Base-by-base conservation (phyloP, 2,113 vertebrate genomes). In the Prionailurus bengalensis region DNA sequence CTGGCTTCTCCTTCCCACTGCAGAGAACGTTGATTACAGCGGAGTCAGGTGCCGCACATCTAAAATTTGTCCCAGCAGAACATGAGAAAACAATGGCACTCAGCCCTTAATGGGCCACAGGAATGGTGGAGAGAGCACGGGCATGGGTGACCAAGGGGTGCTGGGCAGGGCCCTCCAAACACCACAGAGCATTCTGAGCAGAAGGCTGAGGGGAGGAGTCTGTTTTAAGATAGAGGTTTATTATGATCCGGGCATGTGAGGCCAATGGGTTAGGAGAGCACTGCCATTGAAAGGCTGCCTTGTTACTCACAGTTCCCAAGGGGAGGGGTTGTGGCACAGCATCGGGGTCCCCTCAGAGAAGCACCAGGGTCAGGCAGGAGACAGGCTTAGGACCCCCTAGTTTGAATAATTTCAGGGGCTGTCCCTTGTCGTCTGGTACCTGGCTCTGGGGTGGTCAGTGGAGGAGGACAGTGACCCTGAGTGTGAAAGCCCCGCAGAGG, bases 341-440 rank as follows among this genome's bases (percentile, higher is more conserved):
- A 23, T 29, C 4, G 21, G 4, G 21, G 36, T 19, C 1, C 29
- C 4, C 33, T 0, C 1, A 4, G 33, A 27, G 29, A n/a, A 11
- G 13, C 45, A 1, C 48, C 14, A 25, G 12, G 10, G 4, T 27
- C 9, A 4, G 11, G 23, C 31, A 19, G 33, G 36, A 53, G 15
- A 3, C n/a, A 48, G 33, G 36, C 6, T 63, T 42, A 31, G 27
- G 21, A 66, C 4, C 65, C 23, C 29, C 31, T 33, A 9, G 21
- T 61, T 33, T 14, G 61, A 14, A 61, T 36, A 31, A 80, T 29
- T 16, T 73, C 36, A 63, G 39, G 10, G 17, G 16, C 63, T 78
- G 4, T 73, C 71, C 21, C 21, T 42, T 73, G 36, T 73, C 6
- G 2, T 73, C 71, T 73, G 21, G 71, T 2, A 68, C 65, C 65